Base-by-base conservation (phyloP, 1,140 invertebrate genomes). In the Lasioglossum baleicum region DNA sequence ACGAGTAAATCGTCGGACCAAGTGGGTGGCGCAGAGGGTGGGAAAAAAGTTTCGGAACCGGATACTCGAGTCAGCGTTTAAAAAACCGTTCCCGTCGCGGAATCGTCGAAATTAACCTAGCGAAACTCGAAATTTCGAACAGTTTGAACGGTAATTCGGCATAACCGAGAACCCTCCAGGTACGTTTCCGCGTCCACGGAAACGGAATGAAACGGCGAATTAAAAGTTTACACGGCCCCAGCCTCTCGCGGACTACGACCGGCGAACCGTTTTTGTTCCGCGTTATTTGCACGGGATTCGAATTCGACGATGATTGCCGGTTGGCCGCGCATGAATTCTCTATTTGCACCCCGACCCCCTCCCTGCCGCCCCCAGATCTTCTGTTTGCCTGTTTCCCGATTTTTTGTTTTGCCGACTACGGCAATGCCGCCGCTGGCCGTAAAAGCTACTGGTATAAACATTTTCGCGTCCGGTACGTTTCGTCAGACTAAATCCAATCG, bases 91-190 rank as follows among this genome's bases (percentile, higher is more conserved):
- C 15, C 51, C 35, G 35, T 35, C 35, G 35, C 35, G 35, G 35
- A 5, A 20, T 20, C 40, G 22, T 66, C 69, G 61, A 65, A 79
- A 79, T 65, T 56, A 48, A 35, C 48, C 35, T n/a, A 22, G 17
- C 7, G 76, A 7, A 64, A 44, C n/a, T 7, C 7, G 40, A 31
- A 70, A 65, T 79, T 65, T 73, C 40, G 48, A 58, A 8, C 51
- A 17, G 69, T 73, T 73, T 48, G 13, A 58, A 70, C 35, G 35
- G 22, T 7, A 64, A 78, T 78, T 71, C 48, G 22, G 17, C 48
- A 44, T 26, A 40, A 64, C 60, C 31, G 26, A 66, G 48, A 13
- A 48, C 51, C 44, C 51, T 26, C 0, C 40, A 17, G 13, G 17
- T 17, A 7, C 22, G 31, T 53, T 26, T 7, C 17, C 63, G 42